Evolutionary conservation across 2,797 vertebrate species (phyloP), one percentile per base, ranked within the genome.

Genomic region (Gymnodraco acuticeps): DNA sequence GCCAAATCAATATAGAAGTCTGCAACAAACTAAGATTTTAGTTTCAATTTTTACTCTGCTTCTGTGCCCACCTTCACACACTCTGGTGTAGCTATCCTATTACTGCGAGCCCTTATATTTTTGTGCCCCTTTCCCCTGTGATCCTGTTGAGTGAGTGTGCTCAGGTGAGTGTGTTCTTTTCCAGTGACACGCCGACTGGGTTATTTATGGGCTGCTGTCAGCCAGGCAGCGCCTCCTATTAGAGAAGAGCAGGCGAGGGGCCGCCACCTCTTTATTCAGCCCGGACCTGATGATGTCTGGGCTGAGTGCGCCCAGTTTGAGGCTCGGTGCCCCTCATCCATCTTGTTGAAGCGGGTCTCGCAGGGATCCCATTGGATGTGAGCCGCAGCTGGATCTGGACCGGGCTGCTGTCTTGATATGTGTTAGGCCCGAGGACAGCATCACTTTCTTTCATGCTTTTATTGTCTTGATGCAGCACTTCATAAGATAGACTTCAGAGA

Each of bases 171-270:
- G 81, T 82, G 75, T 87, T 91, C 83, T 87, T 88, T 77, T 41
- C 91, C 84, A 58, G 60, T 83, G 80, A 75, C 85, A 80, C 53
- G 19, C 79, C 33, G 71, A 84, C 82, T 67, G 66, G 86, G 93
- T 95, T 94, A 95, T 96, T 95, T 94, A 95, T 95, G 93, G 91
- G 83, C 84, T 82, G 85, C 90, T 94, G 92, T 94, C 94, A 94
- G 78, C 84, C 84, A 86, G 91, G 78, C 90, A 92, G 83, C 85
- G 84, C 80, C 89, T 91, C 85, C 90, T 91, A 88, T 92, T 92
- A 90, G 54, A 51, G 90, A 81, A 90, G 93, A 91, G 84, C 90
- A 83, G 78, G 73, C 83, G 23, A 85, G 83, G 83, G 85, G 83
- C 89, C 84, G 47, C 82, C 92, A 91, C 92, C 94, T 91, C 94